Base-by-base conservation (phyloP, 2,797 vertebrate species). In the Emydoidea blandingii region DNA sequence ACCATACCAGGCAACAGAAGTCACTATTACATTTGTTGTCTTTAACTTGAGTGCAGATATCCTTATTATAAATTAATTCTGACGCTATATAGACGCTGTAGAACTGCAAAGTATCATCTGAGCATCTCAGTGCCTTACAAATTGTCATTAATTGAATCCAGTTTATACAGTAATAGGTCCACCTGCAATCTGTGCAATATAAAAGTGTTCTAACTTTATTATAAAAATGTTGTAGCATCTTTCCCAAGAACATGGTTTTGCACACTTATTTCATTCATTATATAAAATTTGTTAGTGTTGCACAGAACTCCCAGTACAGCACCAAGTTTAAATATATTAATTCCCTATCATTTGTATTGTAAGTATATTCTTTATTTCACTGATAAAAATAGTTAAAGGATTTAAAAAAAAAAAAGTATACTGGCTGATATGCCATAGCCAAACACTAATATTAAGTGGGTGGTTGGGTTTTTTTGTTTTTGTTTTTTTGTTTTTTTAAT, bases 91-190 rank as follows among this genome's bases (percentile, higher is more conserved):
- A 53, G 52, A 53, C 3, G 18, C 21, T 74, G 25, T 21, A 44
- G 9, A 23, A 86, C 52, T 82, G 62, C 44, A 76, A 0, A 3
- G 0, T 0, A 0, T 84, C 6, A 21, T 88, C 25, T 52, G 83
- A 31, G 4, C 23, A 2, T 49, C 31, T 44, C 62, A 79, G 49
- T 84, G 31, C 31, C 76, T 2, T 80, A 65, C 31, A 92, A 78
- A 29, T 0, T 83, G 16, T 29, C 85, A 78, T n/a, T 81, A 87
- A 88, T 91, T 90, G 50, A 37, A 21, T 7, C 31, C 0, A 3
- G 19, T 74, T 90, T 80, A 84, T 74, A 50, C 34, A 86, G 83
- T 72, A 86, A 78, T 10, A 68, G 1, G 3, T 80, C 94, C 14
- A 12, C 78, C 2, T 52, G 23, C 74, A 80, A 83, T 87, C 72